Percentiles rank a stretch among this genome's conserved stretches.
Evolutionary conservation across 2,797 vertebrate species (phyloP).

Genomic region (Danio tinwini): DNA sequence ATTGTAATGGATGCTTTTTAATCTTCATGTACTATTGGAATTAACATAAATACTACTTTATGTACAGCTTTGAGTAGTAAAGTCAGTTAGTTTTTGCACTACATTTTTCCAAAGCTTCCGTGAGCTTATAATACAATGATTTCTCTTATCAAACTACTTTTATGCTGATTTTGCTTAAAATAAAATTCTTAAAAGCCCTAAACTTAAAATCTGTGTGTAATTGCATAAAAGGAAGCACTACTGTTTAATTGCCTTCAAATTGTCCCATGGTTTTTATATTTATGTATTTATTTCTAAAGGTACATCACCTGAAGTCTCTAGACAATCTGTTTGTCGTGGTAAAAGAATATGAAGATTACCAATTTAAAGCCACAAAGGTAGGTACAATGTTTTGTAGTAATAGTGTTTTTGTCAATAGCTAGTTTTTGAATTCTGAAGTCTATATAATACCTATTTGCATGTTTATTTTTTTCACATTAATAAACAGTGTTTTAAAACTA

Average conservation of each 20-base stretch:
- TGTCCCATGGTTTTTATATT: not conserved
- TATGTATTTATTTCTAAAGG: constrained; percentile 71
- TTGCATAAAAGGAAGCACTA: not conserved
- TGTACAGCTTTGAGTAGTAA: no score
- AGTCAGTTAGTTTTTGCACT: no score
- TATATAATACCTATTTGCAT: not conserved
- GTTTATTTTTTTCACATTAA: not conserved
- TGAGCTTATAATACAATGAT: no score
- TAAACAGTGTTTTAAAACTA: not conserved
- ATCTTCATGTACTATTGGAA: no score
- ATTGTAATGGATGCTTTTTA: no score
- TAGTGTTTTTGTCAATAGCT: not conserved
- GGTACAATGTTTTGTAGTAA: not conserved
- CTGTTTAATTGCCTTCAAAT: not conserved
- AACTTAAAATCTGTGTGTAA: no score
- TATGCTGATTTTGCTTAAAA: no score
- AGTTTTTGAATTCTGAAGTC: no score
- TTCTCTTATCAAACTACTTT: no score
- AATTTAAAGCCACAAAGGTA: constrained; percentile 93
- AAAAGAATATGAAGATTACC: constrained; percentile 86
- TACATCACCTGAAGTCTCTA: constrained; percentile 91
- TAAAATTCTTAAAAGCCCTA: no score
- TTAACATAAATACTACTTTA: no score
- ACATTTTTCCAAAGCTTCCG: no score
- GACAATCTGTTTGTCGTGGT: constrained; percentile 97